These are phyloP conservation scores for Hemiscyllium ocellatum DNA, from an alignment of 2,113 vertebrate genomes.

Conservation along the genomic window DNA sequence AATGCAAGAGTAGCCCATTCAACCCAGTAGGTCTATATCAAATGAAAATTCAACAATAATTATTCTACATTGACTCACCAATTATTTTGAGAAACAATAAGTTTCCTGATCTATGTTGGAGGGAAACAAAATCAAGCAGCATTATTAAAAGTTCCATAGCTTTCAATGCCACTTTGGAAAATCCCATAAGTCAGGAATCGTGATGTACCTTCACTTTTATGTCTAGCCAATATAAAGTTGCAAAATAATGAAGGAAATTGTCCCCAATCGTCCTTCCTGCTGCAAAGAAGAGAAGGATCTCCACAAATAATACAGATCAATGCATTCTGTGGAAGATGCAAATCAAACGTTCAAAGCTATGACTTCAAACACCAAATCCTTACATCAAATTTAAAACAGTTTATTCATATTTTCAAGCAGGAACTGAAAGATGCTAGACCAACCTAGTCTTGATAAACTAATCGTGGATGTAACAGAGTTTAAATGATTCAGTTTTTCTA, in stretches of 20 bases:
- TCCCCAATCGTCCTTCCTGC: neutral
- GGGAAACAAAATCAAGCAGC: neutral
- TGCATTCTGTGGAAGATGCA: neutral
- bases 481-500: slow-evolving; percentile 9
- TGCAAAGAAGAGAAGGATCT: neutral
- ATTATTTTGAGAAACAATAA: too few species aligned
- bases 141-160: neutral
- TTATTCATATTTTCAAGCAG: neutral
- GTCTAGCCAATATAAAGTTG: neutral
- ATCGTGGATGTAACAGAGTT: neutral
- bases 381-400: neutral
- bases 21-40: neutral
- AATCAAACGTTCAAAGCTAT: neutral
- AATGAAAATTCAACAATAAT: neutral
- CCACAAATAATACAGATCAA: neutral
- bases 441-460: neutral
- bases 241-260: neutral
- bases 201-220: neutral
- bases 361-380: neutral
- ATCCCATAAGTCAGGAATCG: neutral
- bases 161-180: neutral
- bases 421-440: neutral
- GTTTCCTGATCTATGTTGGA: too few species aligned
- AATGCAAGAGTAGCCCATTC: neutral
- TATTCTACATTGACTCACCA: neutral